These are phyloP conservation scores for Candoia aspera DNA, from an alignment of 2,113 vertebrate species.

Conservation along the genomic window DNA sequence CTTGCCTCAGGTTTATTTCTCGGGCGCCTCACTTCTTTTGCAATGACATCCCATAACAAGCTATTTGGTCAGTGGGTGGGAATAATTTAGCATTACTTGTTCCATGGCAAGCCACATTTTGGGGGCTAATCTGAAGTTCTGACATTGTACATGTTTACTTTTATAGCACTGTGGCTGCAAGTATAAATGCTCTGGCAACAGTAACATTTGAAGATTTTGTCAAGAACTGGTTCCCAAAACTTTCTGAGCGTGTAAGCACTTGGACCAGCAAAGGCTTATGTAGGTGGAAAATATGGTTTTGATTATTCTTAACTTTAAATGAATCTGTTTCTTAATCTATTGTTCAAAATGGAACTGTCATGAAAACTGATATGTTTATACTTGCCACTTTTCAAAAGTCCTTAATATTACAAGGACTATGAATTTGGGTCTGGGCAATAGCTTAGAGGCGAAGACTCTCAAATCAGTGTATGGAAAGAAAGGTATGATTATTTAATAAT, in stretches of 20 bases:
- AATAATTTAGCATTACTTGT: not conserved
- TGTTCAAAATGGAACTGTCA: not conserved
- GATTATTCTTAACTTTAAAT: not conserved
- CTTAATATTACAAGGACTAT: not conserved
- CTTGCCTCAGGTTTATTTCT: too few relatives aligned
- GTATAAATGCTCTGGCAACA: conserved; percentile 88
- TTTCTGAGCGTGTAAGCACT: conserved; percentile 75
- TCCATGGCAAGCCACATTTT: not conserved
- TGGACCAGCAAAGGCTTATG: conserved; percentile 88
- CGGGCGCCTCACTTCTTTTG: not conserved
- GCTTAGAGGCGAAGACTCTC: not conserved
- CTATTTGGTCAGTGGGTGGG: not conserved
- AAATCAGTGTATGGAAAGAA: not conserved
- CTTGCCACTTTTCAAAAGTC: not conserved
- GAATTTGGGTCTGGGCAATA: not conserved
- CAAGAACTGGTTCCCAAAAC: conserved; percentile 73
- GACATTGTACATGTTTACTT: not conserved
- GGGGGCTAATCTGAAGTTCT: not conserved
- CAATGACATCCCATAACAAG: not conserved
- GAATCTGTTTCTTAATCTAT: not conserved
- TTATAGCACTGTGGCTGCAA: conserved; percentile 84
- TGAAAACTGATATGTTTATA: not conserved
- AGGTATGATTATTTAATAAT: not conserved
- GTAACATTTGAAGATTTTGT: conserved; percentile 88
- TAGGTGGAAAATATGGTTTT: conserved; percentile 65